phyloP scores from a whole-genome alignment of 2,888 invertebrate species.

The Apamea epomidion region DNA sequence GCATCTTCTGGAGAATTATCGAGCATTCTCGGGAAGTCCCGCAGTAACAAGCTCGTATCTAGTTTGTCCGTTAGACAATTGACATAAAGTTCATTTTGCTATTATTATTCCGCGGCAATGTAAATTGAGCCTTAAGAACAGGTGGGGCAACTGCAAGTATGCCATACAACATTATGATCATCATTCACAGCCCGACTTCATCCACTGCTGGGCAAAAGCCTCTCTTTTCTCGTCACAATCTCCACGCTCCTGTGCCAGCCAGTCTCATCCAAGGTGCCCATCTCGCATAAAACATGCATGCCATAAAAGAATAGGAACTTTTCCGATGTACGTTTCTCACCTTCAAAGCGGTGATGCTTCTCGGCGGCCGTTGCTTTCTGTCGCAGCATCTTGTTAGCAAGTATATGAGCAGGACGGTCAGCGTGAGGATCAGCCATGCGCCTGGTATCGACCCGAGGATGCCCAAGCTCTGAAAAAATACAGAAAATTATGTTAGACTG shows the following conservation, averaged over 20 bases:
- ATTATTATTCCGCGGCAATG: too few species aligned
- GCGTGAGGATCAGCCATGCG: conserved; percentile 96
- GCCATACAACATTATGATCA: not conserved
- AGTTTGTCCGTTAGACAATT: too few species aligned
- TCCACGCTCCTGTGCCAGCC: too few species aligned
- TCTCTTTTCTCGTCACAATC: too few species aligned
- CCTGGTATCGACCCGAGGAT: conserved; percentile 98
- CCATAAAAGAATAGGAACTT: not conserved
- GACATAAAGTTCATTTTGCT: too few species aligned
- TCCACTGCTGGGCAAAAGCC: too few species aligned
- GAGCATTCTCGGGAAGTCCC: too few species aligned
- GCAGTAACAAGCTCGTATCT: too few species aligned
- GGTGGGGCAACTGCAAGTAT: not conserved
- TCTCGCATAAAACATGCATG: not conserved
- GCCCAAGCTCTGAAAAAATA: conserved; percentile 94
- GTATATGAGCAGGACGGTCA: conserved; percentile 97
- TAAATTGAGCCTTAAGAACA: too few species aligned
- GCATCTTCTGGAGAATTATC: too few species aligned
- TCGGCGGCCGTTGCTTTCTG: conserved; percentile 96
- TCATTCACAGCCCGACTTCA: too few species aligned
- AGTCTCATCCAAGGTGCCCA: too few species aligned
- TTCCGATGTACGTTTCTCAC: conserved; percentile 70
- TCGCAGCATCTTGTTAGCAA: conserved; percentile 98
- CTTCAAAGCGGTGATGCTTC: conserved; percentile 96
- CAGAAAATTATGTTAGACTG: conserved; percentile 1